Conservation (phyloP, 2,888 invertebrate genomes). For the Agrotis ipsilon region DNA sequence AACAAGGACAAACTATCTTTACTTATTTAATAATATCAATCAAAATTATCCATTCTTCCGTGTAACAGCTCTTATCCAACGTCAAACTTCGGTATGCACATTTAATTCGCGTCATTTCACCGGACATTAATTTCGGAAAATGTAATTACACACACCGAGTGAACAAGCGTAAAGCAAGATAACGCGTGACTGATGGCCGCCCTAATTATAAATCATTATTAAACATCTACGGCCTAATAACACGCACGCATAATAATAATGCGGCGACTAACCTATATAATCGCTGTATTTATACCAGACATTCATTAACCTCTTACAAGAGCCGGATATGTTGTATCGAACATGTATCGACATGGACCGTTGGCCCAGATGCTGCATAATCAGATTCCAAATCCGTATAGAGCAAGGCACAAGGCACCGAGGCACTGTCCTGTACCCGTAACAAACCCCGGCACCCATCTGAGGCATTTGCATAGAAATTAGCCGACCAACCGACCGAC, state of each 20-base stretch:
- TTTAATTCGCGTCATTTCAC: constrained; percentile 50
- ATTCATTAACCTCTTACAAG: constrained; percentile 64
- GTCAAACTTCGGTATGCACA: constrained; percentile 34
- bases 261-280: constrained; percentile 26
- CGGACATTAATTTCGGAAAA: constrained; percentile 63
- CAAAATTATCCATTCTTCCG: neutral
- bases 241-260: constrained; percentile 43
- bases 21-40: constrained; percentile 1
- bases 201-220: constrained; percentile 66
- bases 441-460: constrained; percentile 65
- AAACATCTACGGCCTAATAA: constrained; percentile 50
- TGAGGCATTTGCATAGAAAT: constrained; percentile 88
- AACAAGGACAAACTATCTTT: neutral
- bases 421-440: constrained; percentile 51
- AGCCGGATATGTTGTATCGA: constrained; percentile 48
- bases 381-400: constrained; percentile 70
- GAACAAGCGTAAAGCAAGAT: constrained; percentile 60
- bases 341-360: constrained; percentile 55
- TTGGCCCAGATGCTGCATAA: constrained; percentile 65
- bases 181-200: constrained; percentile 59
- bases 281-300: constrained; percentile 39
- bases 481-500: constrained; percentile 77
- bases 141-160: constrained; percentile 60
- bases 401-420: constrained; percentile 48
- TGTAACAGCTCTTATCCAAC: constrained; percentile 4